Conservation (phyloP, 2,888 invertebrate species). For the Aspidiotus rigidus region DNA sequence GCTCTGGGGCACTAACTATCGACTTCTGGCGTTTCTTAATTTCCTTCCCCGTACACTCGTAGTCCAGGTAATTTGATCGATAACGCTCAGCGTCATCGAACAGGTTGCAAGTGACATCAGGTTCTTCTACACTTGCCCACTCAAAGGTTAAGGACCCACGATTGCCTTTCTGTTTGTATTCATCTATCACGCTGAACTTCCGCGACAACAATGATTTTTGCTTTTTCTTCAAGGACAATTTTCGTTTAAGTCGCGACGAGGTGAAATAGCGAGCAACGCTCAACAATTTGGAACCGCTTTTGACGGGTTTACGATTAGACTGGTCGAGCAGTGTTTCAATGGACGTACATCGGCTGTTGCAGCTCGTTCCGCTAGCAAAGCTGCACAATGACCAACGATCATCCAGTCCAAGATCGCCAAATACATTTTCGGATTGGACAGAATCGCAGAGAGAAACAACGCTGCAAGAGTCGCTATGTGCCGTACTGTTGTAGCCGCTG, state of each 20-base stretch:
- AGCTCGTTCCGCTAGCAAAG: constrained; percentile 42
- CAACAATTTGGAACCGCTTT: constrained; percentile 30
- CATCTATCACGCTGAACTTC: constrained; percentile 28
- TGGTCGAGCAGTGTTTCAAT: constrained; percentile 34
- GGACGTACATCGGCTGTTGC: constrained; percentile 40
- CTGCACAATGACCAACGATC: constrained; percentile 25
- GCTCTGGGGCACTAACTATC: neutral
- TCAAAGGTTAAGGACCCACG: constrained; percentile 1
- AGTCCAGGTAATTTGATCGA: neutral
- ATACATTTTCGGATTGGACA: constrained; percentile 7
- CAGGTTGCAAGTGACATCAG: neutral
- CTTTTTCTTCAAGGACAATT: constrained; percentile 26
- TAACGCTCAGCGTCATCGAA: neutral
- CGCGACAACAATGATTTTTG: constrained; percentile 20
- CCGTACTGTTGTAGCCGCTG: constrained; percentile 5
- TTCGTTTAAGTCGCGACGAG: constrained; percentile 20
- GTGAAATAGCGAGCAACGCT: constrained; percentile 25
- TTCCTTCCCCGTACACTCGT: neutral
- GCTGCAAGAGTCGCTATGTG: constrained; percentile 16
- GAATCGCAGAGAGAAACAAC: constrained; percentile 22
- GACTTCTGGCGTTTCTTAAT: neutral
- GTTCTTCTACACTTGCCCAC: constrained; percentile 13
- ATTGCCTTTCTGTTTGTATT: constrained; percentile 16
- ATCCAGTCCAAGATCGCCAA: constrained; percentile 15
- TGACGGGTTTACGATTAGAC: constrained; percentile 35